A percentile compares a stretch with the other conserved stretches of the same genome.
Evolutionary conservation across 2,888 invertebrate genomes (phyloP).

Genomic region (Drosophila phalerata): DNA sequence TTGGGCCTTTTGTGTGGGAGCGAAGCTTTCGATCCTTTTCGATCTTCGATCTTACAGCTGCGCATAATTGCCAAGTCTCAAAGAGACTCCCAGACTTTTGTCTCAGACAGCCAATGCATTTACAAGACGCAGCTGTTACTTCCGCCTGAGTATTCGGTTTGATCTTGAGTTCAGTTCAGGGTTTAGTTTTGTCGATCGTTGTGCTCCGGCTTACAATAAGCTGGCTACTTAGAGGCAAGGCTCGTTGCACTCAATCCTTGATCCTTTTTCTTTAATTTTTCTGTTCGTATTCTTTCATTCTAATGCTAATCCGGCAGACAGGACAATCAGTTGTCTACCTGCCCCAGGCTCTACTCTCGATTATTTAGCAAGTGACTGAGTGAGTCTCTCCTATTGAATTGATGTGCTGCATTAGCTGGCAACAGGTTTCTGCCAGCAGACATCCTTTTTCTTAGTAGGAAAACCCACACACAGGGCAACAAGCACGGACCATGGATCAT

Average conservation of each 20-base stretch:
- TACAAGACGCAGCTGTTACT: constrained; percentile 75
- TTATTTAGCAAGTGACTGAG: constrained; percentile 43
- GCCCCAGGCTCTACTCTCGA: constrained; percentile 38
- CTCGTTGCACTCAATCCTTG: constrained; percentile 32
- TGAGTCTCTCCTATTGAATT: constrained; percentile 62
- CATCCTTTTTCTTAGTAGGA: constrained; percentile 47
- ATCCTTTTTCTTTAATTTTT: constrained; percentile 37
- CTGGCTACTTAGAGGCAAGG: constrained; percentile 52
- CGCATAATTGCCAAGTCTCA: constrained; percentile 65
- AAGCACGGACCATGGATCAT: constrained; percentile 7
- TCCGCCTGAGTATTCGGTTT: constrained; percentile 54
- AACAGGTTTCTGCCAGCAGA: constrained; percentile 63
- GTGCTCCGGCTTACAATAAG: constrained; percentile 53
- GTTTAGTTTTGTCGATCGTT: constrained; percentile 10
- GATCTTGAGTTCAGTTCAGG: constrained; percentile 5
- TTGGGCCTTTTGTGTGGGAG: constrained; percentile 69
- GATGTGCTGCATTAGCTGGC: constrained; percentile 70
- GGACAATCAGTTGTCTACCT: constrained; percentile 58
- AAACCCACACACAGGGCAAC: constrained; percentile 34
- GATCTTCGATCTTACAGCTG: constrained; percentile 72
- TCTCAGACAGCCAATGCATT: constrained; percentile 41
- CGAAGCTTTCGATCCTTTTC: constrained; percentile 70
- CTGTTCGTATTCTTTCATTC: constrained; percentile 28
- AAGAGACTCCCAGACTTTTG: constrained; percentile 33
- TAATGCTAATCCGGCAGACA: constrained; percentile 68